Evolutionary conservation across 2,888 invertebrate species (phyloP).

Genomic region (Heliconius ismenius): DNA sequence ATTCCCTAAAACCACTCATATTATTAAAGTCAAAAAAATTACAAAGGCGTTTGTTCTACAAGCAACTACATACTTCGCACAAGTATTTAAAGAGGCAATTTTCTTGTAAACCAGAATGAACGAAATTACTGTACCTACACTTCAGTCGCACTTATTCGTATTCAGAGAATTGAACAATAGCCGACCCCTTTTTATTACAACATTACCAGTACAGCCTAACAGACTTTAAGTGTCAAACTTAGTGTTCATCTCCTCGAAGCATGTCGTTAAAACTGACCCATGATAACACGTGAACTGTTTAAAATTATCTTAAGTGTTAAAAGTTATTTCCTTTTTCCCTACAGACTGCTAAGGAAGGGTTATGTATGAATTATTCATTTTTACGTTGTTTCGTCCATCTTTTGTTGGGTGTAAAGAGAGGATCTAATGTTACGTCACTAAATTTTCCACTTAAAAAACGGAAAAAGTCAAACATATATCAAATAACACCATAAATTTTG

Average conservation of each 20-base stretch:
- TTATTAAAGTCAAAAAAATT: too few species aligned
- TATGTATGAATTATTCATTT: too few species aligned
- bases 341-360: too few species aligned
- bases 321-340: too few species aligned
- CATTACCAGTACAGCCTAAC: slow-evolving; percentile 29
- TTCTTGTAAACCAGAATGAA: not conserved
- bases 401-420: too few species aligned
- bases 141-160: slow-evolving; percentile 21
- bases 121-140: slow-evolving; percentile 11
- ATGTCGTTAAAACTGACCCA: slow-evolving; percentile 21
- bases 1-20: not conserved
- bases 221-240: slow-evolving; percentile 36
- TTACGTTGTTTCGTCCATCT: too few species aligned
- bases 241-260: not conserved
- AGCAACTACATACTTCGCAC: not conserved
- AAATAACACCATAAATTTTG: too few species aligned
- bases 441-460: too few species aligned
- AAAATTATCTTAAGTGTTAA: not conserved
- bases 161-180: slow-evolving; percentile 33
- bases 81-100: not conserved
- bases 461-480: too few species aligned
- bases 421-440: too few species aligned
- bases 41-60: not conserved
- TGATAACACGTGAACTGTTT: slow-evolving; percentile 8
- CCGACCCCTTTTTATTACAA: slow-evolving; percentile 34